phyloP scores from a whole-genome alignment of 2,113 vertebrate species.

The Nycticorax nycticorax region DNA sequence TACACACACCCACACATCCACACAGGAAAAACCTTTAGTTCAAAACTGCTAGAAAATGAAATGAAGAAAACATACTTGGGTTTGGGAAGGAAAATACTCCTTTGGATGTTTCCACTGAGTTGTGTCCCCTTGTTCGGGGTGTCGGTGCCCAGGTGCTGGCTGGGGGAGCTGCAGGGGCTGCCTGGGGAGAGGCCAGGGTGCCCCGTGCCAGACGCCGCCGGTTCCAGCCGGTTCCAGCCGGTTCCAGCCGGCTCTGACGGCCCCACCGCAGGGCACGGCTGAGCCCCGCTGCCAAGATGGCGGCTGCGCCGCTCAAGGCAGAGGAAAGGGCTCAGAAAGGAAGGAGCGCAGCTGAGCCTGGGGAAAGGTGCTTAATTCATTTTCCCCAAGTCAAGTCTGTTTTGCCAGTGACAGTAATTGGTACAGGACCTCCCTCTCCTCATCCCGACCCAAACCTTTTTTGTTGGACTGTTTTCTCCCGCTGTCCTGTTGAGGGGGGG shows the following conservation, averaged over 20 bases:
- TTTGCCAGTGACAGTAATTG: background rate
- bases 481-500: background rate
- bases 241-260: accelerated
- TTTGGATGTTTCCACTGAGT: background rate
- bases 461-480: background rate
- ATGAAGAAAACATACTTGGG: background rate
- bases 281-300: background rate
- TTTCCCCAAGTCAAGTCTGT: background rate
- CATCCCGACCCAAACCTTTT: background rate
- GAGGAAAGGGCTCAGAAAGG: background rate
- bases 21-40: background rate
- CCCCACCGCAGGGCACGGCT: accelerated
- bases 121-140: background rate
- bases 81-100: background rate
- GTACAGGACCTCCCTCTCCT: background rate
- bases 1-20: background rate
- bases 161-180: background rate
- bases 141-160: too few species aligned
- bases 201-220: accelerated
- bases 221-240: accelerated
- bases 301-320: accelerated
- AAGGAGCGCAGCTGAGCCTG: background rate
- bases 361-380: background rate
- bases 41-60: background rate
- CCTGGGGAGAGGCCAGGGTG: background rate